These are phyloP conservation scores for Lanius collurio DNA, from an alignment of 2,113 vertebrate genomes.

Conservation along the genomic window DNA sequence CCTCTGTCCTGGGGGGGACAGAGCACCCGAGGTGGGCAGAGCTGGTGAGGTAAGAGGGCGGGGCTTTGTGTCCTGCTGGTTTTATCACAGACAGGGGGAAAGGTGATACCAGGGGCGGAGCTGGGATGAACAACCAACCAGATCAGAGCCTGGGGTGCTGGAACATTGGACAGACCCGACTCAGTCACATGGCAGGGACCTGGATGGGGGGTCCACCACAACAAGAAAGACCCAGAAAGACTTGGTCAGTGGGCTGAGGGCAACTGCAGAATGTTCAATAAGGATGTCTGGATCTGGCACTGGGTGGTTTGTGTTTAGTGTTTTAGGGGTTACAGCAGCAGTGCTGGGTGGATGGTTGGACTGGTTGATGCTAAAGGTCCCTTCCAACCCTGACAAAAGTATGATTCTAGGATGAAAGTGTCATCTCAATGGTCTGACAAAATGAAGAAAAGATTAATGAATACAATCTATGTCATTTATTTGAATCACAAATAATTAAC, in stretches of 20 bases:
- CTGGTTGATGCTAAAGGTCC: neutral
- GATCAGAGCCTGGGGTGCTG: no score
- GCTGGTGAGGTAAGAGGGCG: no score
- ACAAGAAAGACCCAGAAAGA: neutral
- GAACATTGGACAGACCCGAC: no score
- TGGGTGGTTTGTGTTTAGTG: neutral
- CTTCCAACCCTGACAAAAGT: neutral
- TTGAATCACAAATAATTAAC: neutral
- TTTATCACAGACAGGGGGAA: no score
- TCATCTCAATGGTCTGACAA: neutral
- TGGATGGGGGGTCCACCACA: no score
- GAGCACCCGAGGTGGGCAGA: no score
- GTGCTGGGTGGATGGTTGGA: neutral
- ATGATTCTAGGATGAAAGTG: neutral
- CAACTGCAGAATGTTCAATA: neutral
- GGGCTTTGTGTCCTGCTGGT: no score
- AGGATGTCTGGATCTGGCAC: neutral
- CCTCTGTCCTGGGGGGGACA: no score
- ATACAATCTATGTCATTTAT: neutral
- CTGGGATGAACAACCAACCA: no score
- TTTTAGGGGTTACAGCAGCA: neutral
- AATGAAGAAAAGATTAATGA: neutral
- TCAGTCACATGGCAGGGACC: no score
- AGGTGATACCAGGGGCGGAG: no score
- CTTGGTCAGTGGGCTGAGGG: accelerated